A percentile compares a stretch with the other conserved stretches of the same genome.
Conservation (phyloP, 2,888 invertebrate genomes). For the Yponomeuta cagnagella region DNA sequence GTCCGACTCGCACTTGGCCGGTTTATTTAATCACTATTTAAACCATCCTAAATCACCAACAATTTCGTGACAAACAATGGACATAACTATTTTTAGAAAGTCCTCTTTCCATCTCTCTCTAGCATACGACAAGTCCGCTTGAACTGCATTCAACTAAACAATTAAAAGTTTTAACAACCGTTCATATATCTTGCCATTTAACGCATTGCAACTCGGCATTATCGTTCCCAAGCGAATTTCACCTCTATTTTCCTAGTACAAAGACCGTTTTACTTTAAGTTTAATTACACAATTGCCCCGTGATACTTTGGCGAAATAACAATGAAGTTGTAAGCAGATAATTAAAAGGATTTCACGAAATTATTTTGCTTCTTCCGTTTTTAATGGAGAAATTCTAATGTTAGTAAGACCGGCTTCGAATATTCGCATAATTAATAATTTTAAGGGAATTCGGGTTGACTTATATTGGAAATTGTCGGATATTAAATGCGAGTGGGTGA, state of each 20-base stretch:
- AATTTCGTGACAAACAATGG: background rate
- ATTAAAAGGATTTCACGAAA: background rate
- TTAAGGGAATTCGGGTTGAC: background rate
- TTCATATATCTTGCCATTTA: background rate
- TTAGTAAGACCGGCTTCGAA: background rate
- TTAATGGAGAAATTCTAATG: background rate
- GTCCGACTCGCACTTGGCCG: too few relatives aligned
- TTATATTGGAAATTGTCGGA: background rate
- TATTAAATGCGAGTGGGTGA: background rate
- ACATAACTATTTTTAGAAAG: background rate
- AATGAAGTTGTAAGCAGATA: background rate
- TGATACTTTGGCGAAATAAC: background rate
- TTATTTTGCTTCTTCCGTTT: background rate
- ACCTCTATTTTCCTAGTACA: background rate
- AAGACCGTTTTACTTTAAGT: background rate
- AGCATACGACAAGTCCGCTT: background rate
- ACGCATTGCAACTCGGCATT: background rate
- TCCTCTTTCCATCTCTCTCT: background rate
- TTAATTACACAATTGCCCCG: background rate
- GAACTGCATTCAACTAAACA: background rate
- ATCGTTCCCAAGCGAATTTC: background rate
- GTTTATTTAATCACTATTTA: too few relatives aligned
- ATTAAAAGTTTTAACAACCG: slow-evolving; percentile 1
- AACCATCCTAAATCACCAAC: background rate
- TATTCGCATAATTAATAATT: background rate